Base-by-base conservation (phyloP, 2,888 invertebrate genomes). In the Drosophila koepferae region DNA sequence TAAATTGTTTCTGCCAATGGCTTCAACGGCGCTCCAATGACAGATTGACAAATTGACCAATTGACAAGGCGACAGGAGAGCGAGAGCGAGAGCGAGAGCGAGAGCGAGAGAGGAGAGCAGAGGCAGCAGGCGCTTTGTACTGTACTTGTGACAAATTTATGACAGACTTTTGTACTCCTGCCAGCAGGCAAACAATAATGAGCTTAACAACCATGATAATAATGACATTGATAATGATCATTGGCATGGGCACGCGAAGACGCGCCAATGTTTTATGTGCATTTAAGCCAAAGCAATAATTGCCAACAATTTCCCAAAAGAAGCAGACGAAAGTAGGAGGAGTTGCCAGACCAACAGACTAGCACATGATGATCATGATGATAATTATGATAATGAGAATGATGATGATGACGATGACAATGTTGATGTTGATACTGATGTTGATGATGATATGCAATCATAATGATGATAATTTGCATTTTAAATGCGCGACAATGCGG, bases 391-490 rank as follows among this genome's bases (percentile, higher is more conserved):
- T 23, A 23, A 23, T 10, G 38, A 44, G 55, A 43, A 65, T 66
- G 56, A 72, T 64, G 49, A 63, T 34, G n/a, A 58, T 63, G 40
- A 41, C 58, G 54, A 65, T 70, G 61, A 48, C 53, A 38, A 48
- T 60, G 58, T 59, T 66, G 61, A 54, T 63, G 51, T 49, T 65
- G 60, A 63, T 67, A 28, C 18, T 58, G 34, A 63, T 67, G 63
- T 62, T 66, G 63, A 72, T 72, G 61, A 74, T 74, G 80, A 90
- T 79, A 77, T 77, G 67, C 78, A 80, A 86, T 89, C 86, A 86
- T 89, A 90, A 90, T 90, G 89, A 89, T 76, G 83, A 90, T 80
- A 77, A 87, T 87, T 87, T 87, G 87, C 91, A 87, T 87, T 90
- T 89, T 88, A 90, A 87, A 87, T 90, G 90, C 82, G 77, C 88